Evolutionary conservation across 2,888 invertebrate species (phyloP).

Genomic region (Orthosia gothica): DNA sequence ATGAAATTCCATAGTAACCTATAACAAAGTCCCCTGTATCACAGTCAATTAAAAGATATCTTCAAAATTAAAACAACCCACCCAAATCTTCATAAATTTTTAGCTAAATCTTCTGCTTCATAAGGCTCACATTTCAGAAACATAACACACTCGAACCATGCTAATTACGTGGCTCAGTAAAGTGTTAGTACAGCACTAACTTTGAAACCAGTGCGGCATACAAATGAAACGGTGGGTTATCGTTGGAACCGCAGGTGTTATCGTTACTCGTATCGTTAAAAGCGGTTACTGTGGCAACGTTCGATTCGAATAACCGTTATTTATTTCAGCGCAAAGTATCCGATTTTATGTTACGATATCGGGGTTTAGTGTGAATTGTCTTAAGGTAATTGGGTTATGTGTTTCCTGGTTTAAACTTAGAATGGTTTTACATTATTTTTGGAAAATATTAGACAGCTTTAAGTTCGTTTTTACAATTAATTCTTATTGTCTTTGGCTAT

Average conservation of each 20-base stretch:
- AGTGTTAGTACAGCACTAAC: constrained; percentile 67
- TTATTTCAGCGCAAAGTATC: constrained; percentile 67
- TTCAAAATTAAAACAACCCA: neutral
- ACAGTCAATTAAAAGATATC: no score
- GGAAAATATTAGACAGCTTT: neutral
- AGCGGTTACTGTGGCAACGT: constrained; percentile 67
- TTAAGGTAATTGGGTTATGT: constrained; percentile 31
- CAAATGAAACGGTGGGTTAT: constrained; percentile 68
- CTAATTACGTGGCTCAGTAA: constrained; percentile 68
- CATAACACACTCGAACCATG: constrained; percentile 57
- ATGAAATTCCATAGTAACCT: no score
- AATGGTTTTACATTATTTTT: constrained; percentile 22
- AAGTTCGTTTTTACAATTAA: neutral
- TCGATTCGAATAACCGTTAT: constrained; percentile 73
- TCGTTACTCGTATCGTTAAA: constrained; percentile 73
- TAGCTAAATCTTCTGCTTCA: constrained; percentile 23
- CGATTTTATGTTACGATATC: constrained; percentile 53
- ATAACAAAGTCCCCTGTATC: no score
- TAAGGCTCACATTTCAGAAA: constrained; percentile 40
- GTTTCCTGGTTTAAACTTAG: constrained; percentile 23
- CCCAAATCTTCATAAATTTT: constrained; percentile 20
- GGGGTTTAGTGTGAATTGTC: constrained; percentile 37
- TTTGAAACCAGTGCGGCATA: constrained; percentile 62
- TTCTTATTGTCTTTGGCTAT: neutral
- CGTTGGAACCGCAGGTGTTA: constrained; percentile 75